These are phyloP conservation scores for Leptatherina wallacei DNA, from an alignment of 2,797 vertebrate species.

Conservation along the genomic window DNA sequence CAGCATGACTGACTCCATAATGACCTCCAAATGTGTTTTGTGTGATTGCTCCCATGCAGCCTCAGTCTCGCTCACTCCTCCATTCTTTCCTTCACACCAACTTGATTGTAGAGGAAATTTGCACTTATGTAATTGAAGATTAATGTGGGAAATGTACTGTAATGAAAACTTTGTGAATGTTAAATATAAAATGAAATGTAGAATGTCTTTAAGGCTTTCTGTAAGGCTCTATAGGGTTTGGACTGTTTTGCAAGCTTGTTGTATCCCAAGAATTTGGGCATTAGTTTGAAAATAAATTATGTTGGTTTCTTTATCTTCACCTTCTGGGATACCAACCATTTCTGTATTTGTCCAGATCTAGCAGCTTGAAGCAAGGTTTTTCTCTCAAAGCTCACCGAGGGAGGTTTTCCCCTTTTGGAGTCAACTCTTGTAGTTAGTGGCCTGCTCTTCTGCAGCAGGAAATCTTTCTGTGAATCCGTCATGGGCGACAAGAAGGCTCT, in stretches of 20 bases:
- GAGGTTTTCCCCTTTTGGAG: neutral
- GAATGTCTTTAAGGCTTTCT: neutral
- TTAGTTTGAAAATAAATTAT: neutral
- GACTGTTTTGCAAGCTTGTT: neutral
- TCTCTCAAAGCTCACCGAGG: neutral
- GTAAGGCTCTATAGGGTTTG: neutral
- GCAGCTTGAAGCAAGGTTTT: neutral
- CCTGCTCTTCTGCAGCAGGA: neutral
- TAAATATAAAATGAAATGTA: neutral
- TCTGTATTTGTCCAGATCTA: too few species aligned
- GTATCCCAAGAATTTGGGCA: neutral
- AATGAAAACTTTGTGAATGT: neutral
- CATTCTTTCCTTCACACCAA: slow-evolving; percentile 27
- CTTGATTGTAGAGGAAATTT: slow-evolving; percentile 44
- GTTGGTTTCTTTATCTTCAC: neutral
- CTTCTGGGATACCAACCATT: neutral
- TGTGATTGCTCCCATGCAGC: slow-evolving; percentile 64
- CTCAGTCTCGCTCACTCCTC: slow-evolving; percentile 1
- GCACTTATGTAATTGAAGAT: slow-evolving; percentile 37
- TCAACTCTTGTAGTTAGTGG: neutral
- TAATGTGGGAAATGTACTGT: slow-evolving; percentile 1
- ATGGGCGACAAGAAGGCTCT: neutral
- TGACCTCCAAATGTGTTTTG: slow-evolving; percentile 79
- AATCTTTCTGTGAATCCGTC: neutral
- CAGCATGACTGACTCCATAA: slow-evolving; percentile 74